Base-by-base conservation (phyloP, 2,797 vertebrate species). In the Neopelma chrysocephalum region DNA sequence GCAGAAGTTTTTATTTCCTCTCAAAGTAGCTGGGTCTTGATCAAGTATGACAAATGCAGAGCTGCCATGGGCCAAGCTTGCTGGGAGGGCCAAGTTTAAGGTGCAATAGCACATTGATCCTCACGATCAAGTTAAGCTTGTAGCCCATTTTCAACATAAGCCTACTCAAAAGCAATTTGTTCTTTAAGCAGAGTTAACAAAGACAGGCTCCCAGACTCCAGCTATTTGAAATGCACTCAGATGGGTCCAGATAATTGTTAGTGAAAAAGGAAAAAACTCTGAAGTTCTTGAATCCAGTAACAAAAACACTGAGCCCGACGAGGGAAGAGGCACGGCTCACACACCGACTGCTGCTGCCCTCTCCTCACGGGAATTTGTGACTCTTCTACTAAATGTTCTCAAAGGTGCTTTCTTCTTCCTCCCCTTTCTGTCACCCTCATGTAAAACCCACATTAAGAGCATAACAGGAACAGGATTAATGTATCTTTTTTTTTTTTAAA, bases 241-340 rank as follows among this genome's bases (percentile, higher is more conserved):
- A 87, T 29, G 10, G n/a, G 64, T 45, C 56, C 38, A 57, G 75
- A 47, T 77, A 92, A 75, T 5, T 51, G 40, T 23, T 45, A 45
- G 53, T 60, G 71, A 80, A 40, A 77, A 81, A n/a, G 8, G 32
- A 94, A 72, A 79, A 79, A 65, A 51, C 84, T 73, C 47, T 71
- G 43, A 79, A 77, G 60, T 38, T 42, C 20, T 23, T 50, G 45
- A 69, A 54, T 23, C 10, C 4, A 32, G 40, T 16, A 23, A 71
- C 25, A 54, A 57, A 54, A 57, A 72, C 5, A 38, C 51, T 54
- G 78, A 86, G 51, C 9, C 21, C 43, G 11, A 23, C 0, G 3
- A 82, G 53, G 27, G 50, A 53, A 22, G 53, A 64, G 12, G 32
- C 15, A 10, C 0, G 0, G 42, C 70, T 82, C 11, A 3, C 53